Evolutionary conservation across 2,797 vertebrate species (phyloP), one percentile per base, ranked within the genome.

Genomic region (Acanthurus lineatus): DNA sequence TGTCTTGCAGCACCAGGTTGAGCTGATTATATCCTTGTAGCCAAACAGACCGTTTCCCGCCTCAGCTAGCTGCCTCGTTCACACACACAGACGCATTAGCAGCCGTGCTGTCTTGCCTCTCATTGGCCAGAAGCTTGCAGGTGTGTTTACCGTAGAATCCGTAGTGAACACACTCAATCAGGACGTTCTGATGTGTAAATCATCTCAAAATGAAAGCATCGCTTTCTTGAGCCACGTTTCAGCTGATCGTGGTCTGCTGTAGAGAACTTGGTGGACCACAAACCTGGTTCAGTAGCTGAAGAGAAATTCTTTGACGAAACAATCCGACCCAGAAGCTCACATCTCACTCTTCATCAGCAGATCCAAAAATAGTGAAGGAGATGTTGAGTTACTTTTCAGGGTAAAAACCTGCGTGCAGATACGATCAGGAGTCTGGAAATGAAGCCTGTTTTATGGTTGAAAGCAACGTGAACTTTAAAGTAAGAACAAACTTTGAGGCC

Each of bases 1-100:
- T 83, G 76, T 77, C 22, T 79, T 77, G 71, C 85, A 82, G 84
- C 77, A 80, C 73, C 38, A 83, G 77, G 77, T 87, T 76, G 71
- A 89, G 88, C 73, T 88, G 28, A 32, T 68, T 52, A 14, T 47
- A 17, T 47, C 59, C n/a, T 47, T 58, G 83, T 80, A 80, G 83
- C 28, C 60, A 45, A 70, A 79, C 82, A 79, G 85, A 82, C 68
- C 73, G 75, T 79, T 62, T 78, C 78, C 64, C 62, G 69, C 70
- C 3, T 32, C 28, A 4, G 28, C 4, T 32, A 4, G 28, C 28
- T 5, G 2, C 11, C 45, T 63, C 9, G 6, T 81, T 75, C 56
- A 53, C 81, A 79, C 63, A 8, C 38, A 45, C 71, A 62, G 81
- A 73, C 68, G 60, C 61, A 62, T 3, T 56, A 11, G 35, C 0